phyloP scores from a whole-genome alignment of 2,888 invertebrate species.

The Amorpha juglandis region DNA sequence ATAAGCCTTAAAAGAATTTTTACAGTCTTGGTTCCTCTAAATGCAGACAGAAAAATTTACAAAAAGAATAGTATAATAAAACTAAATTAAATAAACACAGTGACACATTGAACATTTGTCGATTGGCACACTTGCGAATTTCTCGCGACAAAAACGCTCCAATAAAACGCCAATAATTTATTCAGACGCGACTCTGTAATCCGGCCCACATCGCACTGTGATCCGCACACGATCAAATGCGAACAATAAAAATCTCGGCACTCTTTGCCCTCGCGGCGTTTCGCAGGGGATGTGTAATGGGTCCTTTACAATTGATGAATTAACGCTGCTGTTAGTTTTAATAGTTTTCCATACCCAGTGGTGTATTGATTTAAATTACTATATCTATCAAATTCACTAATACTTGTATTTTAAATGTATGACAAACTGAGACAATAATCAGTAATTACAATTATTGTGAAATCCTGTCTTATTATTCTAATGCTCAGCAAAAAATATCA shows the following conservation, averaged over 20 bases:
- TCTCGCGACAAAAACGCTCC: conserved; percentile 35
- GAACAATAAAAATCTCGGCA: conserved; percentile 73
- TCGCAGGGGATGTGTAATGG: conserved; percentile 34
- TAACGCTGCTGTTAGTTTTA: neutral
- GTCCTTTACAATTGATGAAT: conserved; percentile 28
- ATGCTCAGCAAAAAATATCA: too few species aligned
- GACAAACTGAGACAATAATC: too few species aligned
- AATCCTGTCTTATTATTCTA: too few species aligned
- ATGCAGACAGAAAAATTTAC: neutral
- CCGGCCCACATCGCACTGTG: conserved; percentile 48
- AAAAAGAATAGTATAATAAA: conserved; percentile 3
- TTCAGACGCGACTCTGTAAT: conserved; percentile 64
- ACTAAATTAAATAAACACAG: conserved; percentile 16
- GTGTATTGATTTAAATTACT: neutral
- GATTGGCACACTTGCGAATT: conserved; percentile 11
- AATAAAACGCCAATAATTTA: conserved; percentile 69
- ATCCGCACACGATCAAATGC: conserved; percentile 56
- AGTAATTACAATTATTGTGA: too few species aligned
- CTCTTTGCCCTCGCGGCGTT: conserved; percentile 44
- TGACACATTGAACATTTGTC: conserved; percentile 17
- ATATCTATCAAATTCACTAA: neutral
- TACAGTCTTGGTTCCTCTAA: neutral
- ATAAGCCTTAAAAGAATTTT: neutral
- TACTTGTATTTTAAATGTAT: neutral
- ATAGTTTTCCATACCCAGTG: neutral